phyloP scores from a whole-genome alignment of 2,797 vertebrate species.

The Buceros bicornis region DNA sequence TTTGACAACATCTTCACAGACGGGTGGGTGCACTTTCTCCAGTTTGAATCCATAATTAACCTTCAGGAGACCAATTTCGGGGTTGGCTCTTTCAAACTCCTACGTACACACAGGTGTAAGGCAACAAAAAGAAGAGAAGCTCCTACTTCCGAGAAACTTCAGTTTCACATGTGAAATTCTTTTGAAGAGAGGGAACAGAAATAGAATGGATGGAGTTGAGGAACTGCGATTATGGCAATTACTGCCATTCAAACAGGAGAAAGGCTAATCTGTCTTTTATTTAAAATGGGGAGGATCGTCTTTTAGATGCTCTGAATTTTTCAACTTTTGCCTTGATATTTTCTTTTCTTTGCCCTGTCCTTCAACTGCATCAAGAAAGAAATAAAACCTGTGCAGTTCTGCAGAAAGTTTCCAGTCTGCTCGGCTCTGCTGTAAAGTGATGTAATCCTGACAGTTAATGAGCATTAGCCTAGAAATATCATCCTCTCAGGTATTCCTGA shows the following conservation, averaged over 20 bases:
- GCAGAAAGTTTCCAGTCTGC: conserved; percentile 31
- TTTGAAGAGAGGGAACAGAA: conserved; percentile 46
- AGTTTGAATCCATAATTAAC: background rate
- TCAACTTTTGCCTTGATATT: conserved; percentile 50
- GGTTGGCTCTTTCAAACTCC: background rate
- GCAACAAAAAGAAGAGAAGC: background rate
- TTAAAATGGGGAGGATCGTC: conserved; percentile 19
- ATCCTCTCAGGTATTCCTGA: background rate
- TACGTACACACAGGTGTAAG: background rate
- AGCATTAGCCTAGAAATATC: conserved; percentile 47
- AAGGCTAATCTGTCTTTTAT: conserved; percentile 49
- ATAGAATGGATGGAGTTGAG: conserved; percentile 37
- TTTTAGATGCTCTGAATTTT: conserved; percentile 57
- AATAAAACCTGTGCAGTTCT: conserved; percentile 34
- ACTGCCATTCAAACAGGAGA: conserved; percentile 64
- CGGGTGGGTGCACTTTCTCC: background rate
- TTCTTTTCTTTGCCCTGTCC: conserved; percentile 68
- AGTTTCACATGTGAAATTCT: conserved; percentile 3
- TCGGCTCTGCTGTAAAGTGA: conserved; percentile 46
- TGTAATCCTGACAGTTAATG: conserved; percentile 25
- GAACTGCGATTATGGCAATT: conserved; percentile 56
- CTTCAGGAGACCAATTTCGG: background rate
- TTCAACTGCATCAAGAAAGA: conserved; percentile 48
- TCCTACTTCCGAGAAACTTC: conserved; percentile 17
- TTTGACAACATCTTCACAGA: background rate